Evolutionary conservation across 1,140 invertebrate genomes (phyloP).

Genomic region (Cepaea nemoralis): DNA sequence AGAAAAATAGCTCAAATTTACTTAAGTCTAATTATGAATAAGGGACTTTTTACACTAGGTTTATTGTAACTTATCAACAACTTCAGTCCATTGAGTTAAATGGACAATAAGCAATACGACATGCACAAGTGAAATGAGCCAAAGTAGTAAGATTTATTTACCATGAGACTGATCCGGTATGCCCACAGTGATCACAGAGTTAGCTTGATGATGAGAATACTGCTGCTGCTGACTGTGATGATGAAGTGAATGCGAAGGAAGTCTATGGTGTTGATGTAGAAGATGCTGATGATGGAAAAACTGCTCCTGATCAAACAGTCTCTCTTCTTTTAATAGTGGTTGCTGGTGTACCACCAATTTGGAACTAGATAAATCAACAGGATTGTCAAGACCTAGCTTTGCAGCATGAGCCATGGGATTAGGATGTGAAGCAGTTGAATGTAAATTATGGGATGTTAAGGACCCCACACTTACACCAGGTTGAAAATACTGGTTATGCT

Average conservation of each 20-base stretch:
- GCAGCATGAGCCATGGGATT: constrained; percentile 57
- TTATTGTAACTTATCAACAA: too few species aligned
- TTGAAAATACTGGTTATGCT: constrained; percentile 8
- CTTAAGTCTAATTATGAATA: too few species aligned
- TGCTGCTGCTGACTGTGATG: constrained; percentile 28
- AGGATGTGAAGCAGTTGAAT: neutral
- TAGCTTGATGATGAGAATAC: constrained; percentile 40
- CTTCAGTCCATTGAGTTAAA: too few species aligned
- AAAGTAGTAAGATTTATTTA: constrained; percentile 45
- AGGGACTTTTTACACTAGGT: too few species aligned
- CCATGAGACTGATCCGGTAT: constrained; percentile 59
- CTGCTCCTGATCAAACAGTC: constrained; percentile 33
- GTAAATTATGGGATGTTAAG: neutral
- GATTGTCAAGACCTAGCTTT: constrained; percentile 53
- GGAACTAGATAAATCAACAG: constrained; percentile 59
- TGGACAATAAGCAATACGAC: too few species aligned
- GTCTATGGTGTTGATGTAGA: constrained; percentile 14
- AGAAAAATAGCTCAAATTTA: too few species aligned
- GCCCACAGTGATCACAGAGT: constrained; percentile 48
- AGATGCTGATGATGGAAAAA: constrained; percentile 31
- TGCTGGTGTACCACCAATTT: constrained; percentile 53
- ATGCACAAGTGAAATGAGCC: too few species aligned
- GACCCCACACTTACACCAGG: neutral
- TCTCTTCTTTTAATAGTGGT: constrained; percentile 39
- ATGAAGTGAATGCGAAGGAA: neutral